phyloP scores from a whole-genome alignment of 2,888 invertebrate genomes.

The Maniola hyperantus region DNA sequence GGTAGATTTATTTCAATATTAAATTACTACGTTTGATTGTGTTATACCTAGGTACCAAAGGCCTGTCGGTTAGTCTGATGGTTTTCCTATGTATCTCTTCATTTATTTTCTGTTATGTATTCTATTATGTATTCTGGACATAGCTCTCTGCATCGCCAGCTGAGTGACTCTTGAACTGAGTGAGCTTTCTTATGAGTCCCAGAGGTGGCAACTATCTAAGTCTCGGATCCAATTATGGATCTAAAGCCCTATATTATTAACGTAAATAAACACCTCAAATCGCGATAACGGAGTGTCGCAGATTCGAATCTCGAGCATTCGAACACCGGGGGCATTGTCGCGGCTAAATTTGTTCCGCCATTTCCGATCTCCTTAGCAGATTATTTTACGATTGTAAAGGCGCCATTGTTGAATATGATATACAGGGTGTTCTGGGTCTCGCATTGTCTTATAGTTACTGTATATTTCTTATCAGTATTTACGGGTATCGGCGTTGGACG shows the following conservation, averaged over 20 bases:
- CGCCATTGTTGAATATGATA: constrained; percentile 50
- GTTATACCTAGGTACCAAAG: no score
- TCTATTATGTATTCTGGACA: no score
- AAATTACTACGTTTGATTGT: no score
- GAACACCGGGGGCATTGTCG: constrained; percentile 77
- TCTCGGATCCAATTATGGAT: no score
- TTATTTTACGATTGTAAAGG: constrained; percentile 74
- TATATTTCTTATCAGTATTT: constrained; percentile 15
- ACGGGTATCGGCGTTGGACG: background rate
- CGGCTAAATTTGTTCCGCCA: constrained; percentile 78
- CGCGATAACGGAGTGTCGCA: constrained; percentile 68
- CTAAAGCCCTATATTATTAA: constrained; percentile 35
- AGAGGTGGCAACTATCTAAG: no score
- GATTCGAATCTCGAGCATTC: constrained; percentile 75
- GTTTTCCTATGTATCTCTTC: no score
- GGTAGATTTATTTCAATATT: background rate
- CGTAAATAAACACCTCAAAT: constrained; percentile 66
- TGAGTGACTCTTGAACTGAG: no score
- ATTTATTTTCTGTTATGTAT: no score
- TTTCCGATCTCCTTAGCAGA: constrained; percentile 76
- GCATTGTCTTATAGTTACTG: constrained; percentile 12
- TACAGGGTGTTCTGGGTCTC: constrained; percentile 28
- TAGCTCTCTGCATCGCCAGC: no score
- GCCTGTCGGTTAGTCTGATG: no score
- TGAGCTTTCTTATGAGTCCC: no score